Conservation (phyloP, 2,113 vertebrate species). For the Oreochromis niloticus region DNA sequence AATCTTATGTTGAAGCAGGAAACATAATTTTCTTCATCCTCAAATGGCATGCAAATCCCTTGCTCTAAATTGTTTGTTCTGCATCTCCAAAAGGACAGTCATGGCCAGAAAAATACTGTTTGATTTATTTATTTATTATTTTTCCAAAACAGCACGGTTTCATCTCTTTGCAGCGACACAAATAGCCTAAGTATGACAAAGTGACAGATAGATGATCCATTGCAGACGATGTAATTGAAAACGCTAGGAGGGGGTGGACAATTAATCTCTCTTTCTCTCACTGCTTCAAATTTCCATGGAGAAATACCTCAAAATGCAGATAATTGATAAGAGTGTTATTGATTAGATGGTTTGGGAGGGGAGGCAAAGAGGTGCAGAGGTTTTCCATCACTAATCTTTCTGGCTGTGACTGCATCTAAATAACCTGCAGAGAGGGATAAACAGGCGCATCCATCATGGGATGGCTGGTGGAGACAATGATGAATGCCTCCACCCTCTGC, state of each 20-base stretch:
- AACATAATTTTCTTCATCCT: slow-evolving; percentile 23
- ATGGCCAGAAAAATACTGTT: slow-evolving; percentile 3
- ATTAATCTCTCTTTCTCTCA: slow-evolving; percentile 50
- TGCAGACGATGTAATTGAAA: slow-evolving; percentile 61
- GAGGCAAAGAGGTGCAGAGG: slow-evolving; percentile 51
- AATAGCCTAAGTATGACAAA: slow-evolving; percentile 23
- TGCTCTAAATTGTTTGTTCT: slow-evolving; percentile 7
- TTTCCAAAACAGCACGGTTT: slow-evolving; percentile 9
- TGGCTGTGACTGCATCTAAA: slow-evolving; percentile 69
- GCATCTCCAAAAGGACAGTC: slow-evolving; percentile 1
- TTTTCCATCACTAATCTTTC: slow-evolving; percentile 69
- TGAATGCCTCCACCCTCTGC: slow-evolving; percentile 50
- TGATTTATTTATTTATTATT: not conserved
- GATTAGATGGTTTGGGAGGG: slow-evolving; percentile 54
- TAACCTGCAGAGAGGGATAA: slow-evolving; percentile 72
- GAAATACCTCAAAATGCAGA: slow-evolving; percentile 53
- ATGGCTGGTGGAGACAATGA: slow-evolving; percentile 53
- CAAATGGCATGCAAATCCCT: slow-evolving; percentile 19
- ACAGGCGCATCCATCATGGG: slow-evolving; percentile 69
- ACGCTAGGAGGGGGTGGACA: slow-evolving; percentile 31
- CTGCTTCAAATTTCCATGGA: slow-evolving; percentile 43
- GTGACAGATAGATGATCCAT: slow-evolving; percentile 59
- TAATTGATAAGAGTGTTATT: slow-evolving; percentile 61
- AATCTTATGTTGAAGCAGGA: slow-evolving; percentile 25
- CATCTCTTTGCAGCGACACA: slow-evolving; percentile 36